Conservation (phyloP, 2,797 vertebrate genomes). For the Eulemur mongoz region DNA sequence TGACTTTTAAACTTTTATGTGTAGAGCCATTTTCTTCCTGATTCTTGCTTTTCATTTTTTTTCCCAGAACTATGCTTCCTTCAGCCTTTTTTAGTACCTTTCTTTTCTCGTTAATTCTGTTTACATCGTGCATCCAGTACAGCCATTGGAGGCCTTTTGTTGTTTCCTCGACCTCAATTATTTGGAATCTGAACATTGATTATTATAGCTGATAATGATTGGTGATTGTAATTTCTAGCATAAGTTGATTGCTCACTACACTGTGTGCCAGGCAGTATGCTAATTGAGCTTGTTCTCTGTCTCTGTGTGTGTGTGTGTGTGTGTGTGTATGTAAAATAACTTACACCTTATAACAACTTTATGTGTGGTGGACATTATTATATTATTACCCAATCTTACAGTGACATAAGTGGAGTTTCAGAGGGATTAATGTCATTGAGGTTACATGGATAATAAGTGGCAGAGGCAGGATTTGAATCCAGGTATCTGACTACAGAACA, state of each 20-base stretch:
- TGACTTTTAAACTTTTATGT: not conserved
- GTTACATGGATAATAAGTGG: not conserved
- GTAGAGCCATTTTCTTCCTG: not conserved
- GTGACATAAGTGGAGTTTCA: not conserved
- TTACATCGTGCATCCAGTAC: not conserved
- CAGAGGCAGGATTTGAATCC: not conserved
- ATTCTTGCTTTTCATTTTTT: not conserved
- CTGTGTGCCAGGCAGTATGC: not conserved
- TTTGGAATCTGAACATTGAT: not conserved
- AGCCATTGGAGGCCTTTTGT: not conserved
- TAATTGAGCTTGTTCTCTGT: not conserved
- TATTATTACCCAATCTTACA: not conserved
- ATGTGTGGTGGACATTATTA: not conserved
- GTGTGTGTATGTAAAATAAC: not conserved
- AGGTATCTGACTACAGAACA: not conserved
- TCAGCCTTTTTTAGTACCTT: not conserved
- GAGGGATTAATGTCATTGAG: not conserved
- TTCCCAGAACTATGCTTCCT: not conserved
- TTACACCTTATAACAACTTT: not conserved
- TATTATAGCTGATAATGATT: not conserved
- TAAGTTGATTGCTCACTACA: not conserved
- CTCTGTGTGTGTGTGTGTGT: too few species aligned
- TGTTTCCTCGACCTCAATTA: not conserved
- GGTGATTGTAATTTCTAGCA: not conserved
- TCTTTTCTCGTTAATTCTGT: not conserved